These are phyloP conservation scores for Hyphantria cunea DNA, from an alignment of 1,140 invertebrate species.

Conservation along the genomic window DNA sequence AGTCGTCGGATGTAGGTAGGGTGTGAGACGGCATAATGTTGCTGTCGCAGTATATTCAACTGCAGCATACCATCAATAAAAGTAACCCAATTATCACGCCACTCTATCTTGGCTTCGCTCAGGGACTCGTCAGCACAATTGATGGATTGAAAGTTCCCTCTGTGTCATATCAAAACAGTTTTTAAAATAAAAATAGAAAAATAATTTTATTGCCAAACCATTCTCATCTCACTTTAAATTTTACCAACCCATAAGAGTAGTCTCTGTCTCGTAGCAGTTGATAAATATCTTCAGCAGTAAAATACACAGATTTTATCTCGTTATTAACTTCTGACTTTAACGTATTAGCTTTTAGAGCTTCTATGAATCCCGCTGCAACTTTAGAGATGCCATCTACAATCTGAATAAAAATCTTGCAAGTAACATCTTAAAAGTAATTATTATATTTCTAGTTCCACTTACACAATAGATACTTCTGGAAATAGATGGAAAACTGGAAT, in stretches of 20 bases:
- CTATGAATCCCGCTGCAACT: too few relatives aligned
- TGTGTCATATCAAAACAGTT: constrained; percentile 6
- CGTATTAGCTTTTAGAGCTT: too few relatives aligned
- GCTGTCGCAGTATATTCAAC: constrained; percentile 36
- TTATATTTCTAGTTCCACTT: too few relatives aligned
- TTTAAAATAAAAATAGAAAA: background rate
- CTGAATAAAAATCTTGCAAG: too few relatives aligned
- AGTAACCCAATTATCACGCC: constrained; percentile 49
- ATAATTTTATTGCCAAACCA: background rate
- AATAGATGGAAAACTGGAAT: too few relatives aligned
- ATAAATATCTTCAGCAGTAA: constrained; percentile 7
- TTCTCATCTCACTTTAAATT: background rate
- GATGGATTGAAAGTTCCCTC: constrained; percentile 43
- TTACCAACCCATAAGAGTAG: constrained; percentile 12
- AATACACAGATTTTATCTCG: background rate
- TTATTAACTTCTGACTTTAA: too few relatives aligned
- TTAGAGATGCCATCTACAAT: too few relatives aligned
- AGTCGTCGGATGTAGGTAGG: constrained; percentile 31
- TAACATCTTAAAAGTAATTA: too few relatives aligned
- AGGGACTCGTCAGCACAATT: constrained; percentile 26
- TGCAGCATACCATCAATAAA: constrained; percentile 50
- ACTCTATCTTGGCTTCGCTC: constrained; percentile 36
- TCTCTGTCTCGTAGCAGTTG: constrained; percentile 9
- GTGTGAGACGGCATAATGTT: constrained; percentile 27
- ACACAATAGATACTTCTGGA: too few relatives aligned